These are phyloP conservation scores for Nothobranchius kuhntae DNA, from an alignment of 2,113 vertebrate species.

Conservation along the genomic window DNA sequence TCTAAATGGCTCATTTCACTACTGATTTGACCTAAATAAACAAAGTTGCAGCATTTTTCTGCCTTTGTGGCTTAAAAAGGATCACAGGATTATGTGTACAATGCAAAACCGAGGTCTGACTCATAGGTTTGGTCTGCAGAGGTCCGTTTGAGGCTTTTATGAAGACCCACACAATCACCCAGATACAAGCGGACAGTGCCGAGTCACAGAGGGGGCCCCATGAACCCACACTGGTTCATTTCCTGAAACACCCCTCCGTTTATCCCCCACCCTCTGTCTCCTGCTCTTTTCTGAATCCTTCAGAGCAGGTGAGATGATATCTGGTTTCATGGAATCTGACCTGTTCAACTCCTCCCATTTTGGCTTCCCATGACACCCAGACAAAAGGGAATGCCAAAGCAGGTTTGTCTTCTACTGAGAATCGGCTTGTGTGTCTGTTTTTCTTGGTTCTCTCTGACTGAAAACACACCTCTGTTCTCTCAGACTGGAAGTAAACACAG, in stretches of 20 bases:
- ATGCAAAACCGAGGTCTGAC: constrained; percentile 50
- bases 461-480: constrained; percentile 56
- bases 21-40: background rate
- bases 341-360: constrained; percentile 39
- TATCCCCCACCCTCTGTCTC: constrained; percentile 4
- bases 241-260: constrained; percentile 16
- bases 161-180: background rate
- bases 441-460: constrained; percentile 16
- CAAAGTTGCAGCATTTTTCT: background rate
- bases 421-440: constrained; percentile 51
- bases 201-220: constrained; percentile 48
- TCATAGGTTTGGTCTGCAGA: constrained; percentile 34
- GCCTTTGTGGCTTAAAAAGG: constrained; percentile 8
- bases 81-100: constrained; percentile 7
- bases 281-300: constrained; percentile 5
- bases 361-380: constrained; percentile 13
- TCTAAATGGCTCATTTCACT: background rate
- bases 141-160: constrained; percentile 6
- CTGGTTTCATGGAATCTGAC: constrained; percentile 59
- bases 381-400: constrained; percentile 28
- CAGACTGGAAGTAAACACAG: background rate
- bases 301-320: constrained; percentile 62
- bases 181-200: constrained; percentile 12
- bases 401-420: constrained; percentile 48
- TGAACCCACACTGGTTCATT: constrained; percentile 26